Percentiles rank a stretch among this genome's conserved stretches.
Evolutionary conservation across 1,140 invertebrate genomes (phyloP).

Genomic region (Rhopalosiphum maidis): DNA sequence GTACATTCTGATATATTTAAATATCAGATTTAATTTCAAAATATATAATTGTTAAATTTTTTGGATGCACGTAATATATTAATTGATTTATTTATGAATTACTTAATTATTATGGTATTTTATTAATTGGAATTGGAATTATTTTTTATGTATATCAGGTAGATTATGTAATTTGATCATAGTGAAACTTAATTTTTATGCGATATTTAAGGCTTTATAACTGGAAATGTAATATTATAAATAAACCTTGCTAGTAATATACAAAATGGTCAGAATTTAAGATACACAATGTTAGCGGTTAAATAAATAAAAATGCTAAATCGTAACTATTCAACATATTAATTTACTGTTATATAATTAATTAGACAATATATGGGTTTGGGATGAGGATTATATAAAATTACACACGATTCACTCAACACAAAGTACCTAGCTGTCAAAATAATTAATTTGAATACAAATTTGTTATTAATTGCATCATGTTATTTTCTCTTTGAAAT

Average conservation of each 20-base stretch:
- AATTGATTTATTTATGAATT: neutral
- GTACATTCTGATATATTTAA: neutral
- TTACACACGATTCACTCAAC: neutral
- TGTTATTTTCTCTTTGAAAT: neutral
- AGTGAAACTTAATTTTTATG: neutral
- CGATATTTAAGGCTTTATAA: neutral
- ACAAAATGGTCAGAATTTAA: neutral
- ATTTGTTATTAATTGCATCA: neutral
- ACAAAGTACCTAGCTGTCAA: neutral
- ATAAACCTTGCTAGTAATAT: neutral
- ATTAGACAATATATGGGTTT: neutral
- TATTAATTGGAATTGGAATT: neutral
- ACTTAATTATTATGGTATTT: neutral
- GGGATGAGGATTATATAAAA: neutral
- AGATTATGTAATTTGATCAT: neutral
- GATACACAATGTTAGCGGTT: neutral
- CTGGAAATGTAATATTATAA: neutral
- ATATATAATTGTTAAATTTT: neutral
- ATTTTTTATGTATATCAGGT: neutral
- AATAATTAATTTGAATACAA: conserved; percentile 15
- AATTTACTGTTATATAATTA: neutral
- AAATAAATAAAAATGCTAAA: neutral
- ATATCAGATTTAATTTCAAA: neutral
- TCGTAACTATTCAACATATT: neutral
- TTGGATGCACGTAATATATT: neutral